Evolutionary conservation across 2,888 invertebrate genomes (phyloP), one percentile per base, ranked within the genome.

Genomic region (Macrosoma leucophasiata): DNA sequence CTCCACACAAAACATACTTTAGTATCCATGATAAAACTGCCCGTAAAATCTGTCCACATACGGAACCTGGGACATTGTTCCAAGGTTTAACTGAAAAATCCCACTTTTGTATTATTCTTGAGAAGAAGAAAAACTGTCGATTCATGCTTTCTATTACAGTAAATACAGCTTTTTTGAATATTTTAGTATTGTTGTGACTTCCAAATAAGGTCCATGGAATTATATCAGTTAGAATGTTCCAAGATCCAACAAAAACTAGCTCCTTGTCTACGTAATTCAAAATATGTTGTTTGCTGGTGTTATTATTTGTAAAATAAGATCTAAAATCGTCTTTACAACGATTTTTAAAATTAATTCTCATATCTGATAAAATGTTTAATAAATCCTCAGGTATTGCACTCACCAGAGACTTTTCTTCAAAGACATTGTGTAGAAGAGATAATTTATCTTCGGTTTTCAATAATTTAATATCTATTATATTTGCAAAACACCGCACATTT

Each of bases 131-230:
- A 53, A 76, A 62, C 48, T 85, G 78, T 9, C 69, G 59, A 31
- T 69, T 74, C 79, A 82, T 84, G 29, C 74, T 73, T 42, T 58
- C 72, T 37, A 84, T 46, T 10, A 67, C 51, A 15, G 31, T 49
- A 38, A 57, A 50, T 4, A 75, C 47, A 7, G 72, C 39, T 40
- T 58, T 62, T 37, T 55, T 66, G 29, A 82, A 71, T 44, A 70
- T 40, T 51, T 69, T 78, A 12, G 37, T 45, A 50, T 85, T 85
- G 7, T 62, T 53, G 37, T 58, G 60, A 35, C 46, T 62, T 7
- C 70, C 77, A 60, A 55, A 71, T 12, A 84, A 58, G 11, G 38
- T 40, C 31, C 43, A 62, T 7, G 84, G 82, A 14, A 84, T 40
- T n/a, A 75, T 66, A 39, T 70, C 63, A 25, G 46, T 32, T 13